Base-by-base conservation (phyloP, 2,113 vertebrate species). In the Fulica atra region DNA sequence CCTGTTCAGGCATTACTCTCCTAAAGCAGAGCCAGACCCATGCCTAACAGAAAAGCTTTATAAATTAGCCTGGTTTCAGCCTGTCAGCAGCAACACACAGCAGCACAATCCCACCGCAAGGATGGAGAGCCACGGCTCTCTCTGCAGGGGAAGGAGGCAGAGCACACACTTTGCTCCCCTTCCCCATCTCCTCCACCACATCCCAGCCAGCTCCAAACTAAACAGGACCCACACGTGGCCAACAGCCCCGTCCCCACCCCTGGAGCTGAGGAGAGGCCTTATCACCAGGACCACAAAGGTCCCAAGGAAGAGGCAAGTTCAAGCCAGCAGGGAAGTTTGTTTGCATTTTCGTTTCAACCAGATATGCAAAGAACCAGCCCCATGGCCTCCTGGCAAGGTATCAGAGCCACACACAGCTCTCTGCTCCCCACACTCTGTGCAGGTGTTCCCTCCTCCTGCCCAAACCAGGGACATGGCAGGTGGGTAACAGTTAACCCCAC, bases 161-260 rank as follows among this genome's bases (percentile, higher is more conserved):
- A 46, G 40, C 73, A 29, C 4, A 0, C 2, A 1, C 40, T 36
- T 9, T 4, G 35, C 73, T 61, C 4, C 1, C 38, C 50, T 9
- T 68, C 38, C 60, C 28, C 1, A 0, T 13, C 14, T 20, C 56
- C 48, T 63, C 70, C n/a, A 35, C 7, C 14, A 0, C 28, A 25
- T 7, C 31, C 31, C 3, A 13, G 4, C 33, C 38, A 16, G n/a
- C 51, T 38, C 31, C 68, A 29, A n/a, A 20, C 40, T 5, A 4
- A 3, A 10, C 0, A 36, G 1, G 42, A 36, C 4, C 48, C 3
- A 14, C 2, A 2, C 3, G 1, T 1, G 4, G 46, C 60, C 11
- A 3, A 50, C 46, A 83, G 66, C 60, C 72, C 35, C 4, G 17
- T 14, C 11, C 0, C 42, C 81, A 63, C 16, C 56, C 42, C 16